A percentile compares a stretch with the other conserved stretches of the same genome.
These are phyloP conservation scores for Plectropomus leopardus DNA, from an alignment of 2,113 vertebrate genomes.

Conservation along the genomic window DNA sequence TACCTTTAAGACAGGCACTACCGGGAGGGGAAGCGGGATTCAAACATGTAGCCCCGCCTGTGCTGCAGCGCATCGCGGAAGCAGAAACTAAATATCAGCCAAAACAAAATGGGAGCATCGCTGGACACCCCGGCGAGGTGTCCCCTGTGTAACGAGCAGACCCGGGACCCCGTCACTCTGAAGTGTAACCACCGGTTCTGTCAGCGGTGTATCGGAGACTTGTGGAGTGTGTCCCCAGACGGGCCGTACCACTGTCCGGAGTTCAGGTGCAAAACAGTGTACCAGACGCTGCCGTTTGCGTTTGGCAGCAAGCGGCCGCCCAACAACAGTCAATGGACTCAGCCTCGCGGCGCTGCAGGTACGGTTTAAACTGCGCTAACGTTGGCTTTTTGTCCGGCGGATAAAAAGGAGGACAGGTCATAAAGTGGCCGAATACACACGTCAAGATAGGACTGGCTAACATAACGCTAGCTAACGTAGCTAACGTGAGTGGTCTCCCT, in stretches of 20 bases:
- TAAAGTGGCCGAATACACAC: background rate
- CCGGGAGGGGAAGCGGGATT: constrained; percentile 42
- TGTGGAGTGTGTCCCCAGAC: constrained; percentile 74
- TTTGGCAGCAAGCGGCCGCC: constrained; percentile 40
- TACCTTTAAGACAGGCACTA: constrained; percentile 63
- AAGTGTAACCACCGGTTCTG: constrained; percentile 84
- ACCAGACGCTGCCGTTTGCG: constrained; percentile 78
- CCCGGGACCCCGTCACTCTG: constrained; percentile 63
- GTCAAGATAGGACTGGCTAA: background rate
- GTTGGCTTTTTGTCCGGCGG: too few relatives aligned
- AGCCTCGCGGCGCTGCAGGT: constrained; percentile 40
- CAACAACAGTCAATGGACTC: background rate
- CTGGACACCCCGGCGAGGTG: constrained; percentile 62
- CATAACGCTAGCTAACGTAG: background rate
- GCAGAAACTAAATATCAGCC: background rate
- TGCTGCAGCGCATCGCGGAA: background rate
- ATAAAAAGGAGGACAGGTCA: too few relatives aligned
- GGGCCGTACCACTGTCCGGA: constrained; percentile 83
- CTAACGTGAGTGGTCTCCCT: background rate
- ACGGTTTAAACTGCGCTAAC: background rate
- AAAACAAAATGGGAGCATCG: constrained; percentile 75
- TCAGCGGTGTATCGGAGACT: constrained; percentile 77
- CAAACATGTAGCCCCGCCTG: constrained; percentile 72
- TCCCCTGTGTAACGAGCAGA: constrained; percentile 70
- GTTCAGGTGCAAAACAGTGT: constrained; percentile 75